Evolutionary conservation across 2,113 vertebrate species (phyloP).

Genomic region (Cairina moschata): DNA sequence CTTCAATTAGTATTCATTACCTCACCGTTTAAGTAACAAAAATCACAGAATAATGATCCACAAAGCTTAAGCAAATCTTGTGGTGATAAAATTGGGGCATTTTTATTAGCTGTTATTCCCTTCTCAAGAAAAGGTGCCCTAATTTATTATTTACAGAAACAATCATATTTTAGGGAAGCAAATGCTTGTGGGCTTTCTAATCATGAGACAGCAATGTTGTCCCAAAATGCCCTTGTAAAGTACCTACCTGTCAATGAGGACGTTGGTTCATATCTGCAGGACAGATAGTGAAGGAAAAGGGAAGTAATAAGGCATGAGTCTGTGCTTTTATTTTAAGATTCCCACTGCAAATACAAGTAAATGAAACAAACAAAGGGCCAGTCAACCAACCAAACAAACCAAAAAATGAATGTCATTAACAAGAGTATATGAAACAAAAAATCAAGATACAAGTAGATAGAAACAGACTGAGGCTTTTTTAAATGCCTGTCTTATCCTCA

Average conservation of each 20-base stretch:
- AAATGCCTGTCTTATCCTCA: background rate
- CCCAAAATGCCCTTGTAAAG: background rate
- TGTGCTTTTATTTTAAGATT: background rate
- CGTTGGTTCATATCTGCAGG: background rate
- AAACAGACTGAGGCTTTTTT: background rate
- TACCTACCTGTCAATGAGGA: background rate
- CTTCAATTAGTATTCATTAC: background rate
- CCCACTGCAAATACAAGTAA: background rate
- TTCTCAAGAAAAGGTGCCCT: background rate
- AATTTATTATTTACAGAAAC: background rate
- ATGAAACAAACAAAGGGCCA: background rate
- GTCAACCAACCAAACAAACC: background rate
- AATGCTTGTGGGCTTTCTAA: background rate
- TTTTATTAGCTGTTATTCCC: background rate
- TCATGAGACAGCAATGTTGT: background rate
- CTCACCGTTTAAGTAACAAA: background rate
- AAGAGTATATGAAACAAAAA: background rate
- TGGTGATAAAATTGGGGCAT: background rate
- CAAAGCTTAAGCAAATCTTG: background rate
- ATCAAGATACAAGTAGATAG: background rate
- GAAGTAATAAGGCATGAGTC: background rate
- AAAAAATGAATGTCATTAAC: accelerated
- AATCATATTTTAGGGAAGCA: background rate
- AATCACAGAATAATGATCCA: background rate
- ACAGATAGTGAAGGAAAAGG: background rate